phyloP scores from a whole-genome alignment of 2,113 vertebrate species.

The Laticauda laticaudata region DNA sequence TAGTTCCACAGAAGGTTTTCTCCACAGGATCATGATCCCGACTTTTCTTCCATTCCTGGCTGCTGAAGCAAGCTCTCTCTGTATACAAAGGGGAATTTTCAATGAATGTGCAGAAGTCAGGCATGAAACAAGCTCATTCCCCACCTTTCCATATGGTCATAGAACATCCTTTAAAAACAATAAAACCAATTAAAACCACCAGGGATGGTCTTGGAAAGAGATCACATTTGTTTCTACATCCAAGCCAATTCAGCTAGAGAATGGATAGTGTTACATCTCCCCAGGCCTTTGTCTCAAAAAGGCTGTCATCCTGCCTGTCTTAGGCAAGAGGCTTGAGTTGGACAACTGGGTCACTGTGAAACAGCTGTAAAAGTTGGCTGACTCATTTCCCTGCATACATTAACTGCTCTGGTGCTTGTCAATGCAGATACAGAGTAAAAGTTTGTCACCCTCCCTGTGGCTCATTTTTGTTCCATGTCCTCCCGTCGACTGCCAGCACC shows the following conservation, averaged over 20 bases:
- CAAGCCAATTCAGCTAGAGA: background rate
- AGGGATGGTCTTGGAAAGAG: background rate
- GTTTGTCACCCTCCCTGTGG: background rate
- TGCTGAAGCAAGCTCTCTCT: background rate
- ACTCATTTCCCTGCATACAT: background rate
- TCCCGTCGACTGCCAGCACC: background rate
- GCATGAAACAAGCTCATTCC: background rate
- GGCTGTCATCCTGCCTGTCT: background rate
- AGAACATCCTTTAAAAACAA: background rate
- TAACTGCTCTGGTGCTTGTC: conserved; percentile 6
- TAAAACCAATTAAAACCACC: background rate
- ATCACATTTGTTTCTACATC: background rate
- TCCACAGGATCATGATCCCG: background rate
- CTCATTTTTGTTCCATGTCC: background rate
- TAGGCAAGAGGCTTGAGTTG: background rate
- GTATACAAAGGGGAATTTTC: background rate
- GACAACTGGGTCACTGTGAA: background rate
- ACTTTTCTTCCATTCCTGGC: background rate
- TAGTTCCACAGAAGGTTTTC: background rate
- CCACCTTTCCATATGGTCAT: background rate
- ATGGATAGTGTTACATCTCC: background rate
- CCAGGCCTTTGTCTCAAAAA: background rate
- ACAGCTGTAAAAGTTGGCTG: conserved; percentile 6
- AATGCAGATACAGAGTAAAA: background rate
- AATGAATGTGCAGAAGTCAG: background rate